Percentiles rank a stretch among this genome's conserved stretches.
These are phyloP conservation scores for Philhelius pedissequus DNA, from an alignment of 2,888 invertebrate species.

Conservation along the genomic window DNA sequence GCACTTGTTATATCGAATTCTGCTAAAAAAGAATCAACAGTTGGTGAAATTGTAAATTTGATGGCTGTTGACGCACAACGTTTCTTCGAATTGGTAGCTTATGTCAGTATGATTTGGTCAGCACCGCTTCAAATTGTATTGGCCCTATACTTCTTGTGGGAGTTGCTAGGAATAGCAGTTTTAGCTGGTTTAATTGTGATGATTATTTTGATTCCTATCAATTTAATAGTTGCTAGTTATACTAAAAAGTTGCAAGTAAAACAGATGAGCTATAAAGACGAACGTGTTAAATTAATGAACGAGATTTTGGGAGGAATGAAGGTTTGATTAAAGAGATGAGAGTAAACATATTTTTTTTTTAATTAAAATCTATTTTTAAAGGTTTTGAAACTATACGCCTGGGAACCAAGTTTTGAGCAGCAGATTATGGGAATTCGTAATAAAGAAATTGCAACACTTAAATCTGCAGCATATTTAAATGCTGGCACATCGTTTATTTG, in stretches of 20 bases:
- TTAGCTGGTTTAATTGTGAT: slow-evolving; percentile 93
- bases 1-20: slow-evolving; percentile 89
- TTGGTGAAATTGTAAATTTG: slow-evolving; percentile 94
- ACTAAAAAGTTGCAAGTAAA: slow-evolving; percentile 89
- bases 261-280: slow-evolving; percentile 97
- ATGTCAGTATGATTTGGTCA: slow-evolving; percentile 94
- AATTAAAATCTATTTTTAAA: slow-evolving; percentile 72
- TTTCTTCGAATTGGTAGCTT: slow-evolving; percentile 90
- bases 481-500: slow-evolving; percentile 95
- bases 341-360: neutral
- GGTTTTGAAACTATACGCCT: slow-evolving; percentile 95
- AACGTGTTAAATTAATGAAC: slow-evolving; percentile 95
- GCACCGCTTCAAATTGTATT: slow-evolving; percentile 93
- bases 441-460: slow-evolving; percentile 92
- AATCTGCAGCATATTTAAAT: slow-evolving; percentile 92
- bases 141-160: slow-evolving; percentile 91
- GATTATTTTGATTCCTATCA: slow-evolving; percentile 94
- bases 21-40: slow-evolving; percentile 89
- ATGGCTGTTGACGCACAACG: slow-evolving; percentile 95
- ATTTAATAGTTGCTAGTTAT: slow-evolving; percentile 90
- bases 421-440: slow-evolving; percentile 92
- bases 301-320: slow-evolving; percentile 96
- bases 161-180: slow-evolving; percentile 90
- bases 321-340: slow-evolving; percentile 77
- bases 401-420: slow-evolving; percentile 95